A percentile compares a stretch with the other conserved stretches of the same genome.
phyloP scores from a whole-genome alignment of 2,113 vertebrate genomes.

The Tonatia bakeri region DNA sequence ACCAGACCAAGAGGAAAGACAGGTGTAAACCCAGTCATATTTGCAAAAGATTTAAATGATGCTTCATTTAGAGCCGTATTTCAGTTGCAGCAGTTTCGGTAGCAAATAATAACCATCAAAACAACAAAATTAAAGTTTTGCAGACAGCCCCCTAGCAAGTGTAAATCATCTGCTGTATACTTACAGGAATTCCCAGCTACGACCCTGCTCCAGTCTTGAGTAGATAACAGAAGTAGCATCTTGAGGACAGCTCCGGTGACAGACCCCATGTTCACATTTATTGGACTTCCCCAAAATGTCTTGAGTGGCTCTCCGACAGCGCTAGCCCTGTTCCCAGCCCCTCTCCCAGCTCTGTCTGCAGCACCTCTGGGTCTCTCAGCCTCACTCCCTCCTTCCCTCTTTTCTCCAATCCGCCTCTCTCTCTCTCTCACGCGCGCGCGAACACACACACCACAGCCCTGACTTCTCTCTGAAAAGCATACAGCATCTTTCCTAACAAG shows the following conservation, averaged over 20 bases:
- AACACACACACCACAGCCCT: background rate
- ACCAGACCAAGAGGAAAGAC: conserved; percentile 1
- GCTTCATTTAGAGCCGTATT: conserved; percentile 26
- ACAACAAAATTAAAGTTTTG: conserved; percentile 76
- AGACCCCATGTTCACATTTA: conserved; percentile 82
- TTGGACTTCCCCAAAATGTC: conserved; percentile 66
- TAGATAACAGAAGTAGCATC: conserved; percentile 75
- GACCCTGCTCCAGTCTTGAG: conserved; percentile 55
- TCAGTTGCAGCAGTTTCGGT: background rate
- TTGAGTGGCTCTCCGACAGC: background rate
- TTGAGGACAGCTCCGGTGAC: conserved; percentile 75
- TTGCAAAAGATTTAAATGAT: background rate
- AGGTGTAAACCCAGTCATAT: background rate
- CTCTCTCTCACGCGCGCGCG: background rate
- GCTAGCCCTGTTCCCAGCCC: conserved; percentile 58
- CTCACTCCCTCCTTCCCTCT: background rate
- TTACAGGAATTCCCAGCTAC: conserved; percentile 80
- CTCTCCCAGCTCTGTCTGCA: conserved; percentile 36
- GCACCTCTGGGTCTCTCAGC: background rate
- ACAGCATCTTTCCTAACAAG: conserved; percentile 48
- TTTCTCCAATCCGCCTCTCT: background rate
- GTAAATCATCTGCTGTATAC: conserved; percentile 76
- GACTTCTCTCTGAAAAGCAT: conserved; percentile 63
- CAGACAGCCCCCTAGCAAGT: conserved; percentile 65
- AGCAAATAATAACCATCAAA: conserved; percentile 38